Percentiles rank a stretch among this genome's conserved stretches.
Conservation (phyloP, 2,113 vertebrate genomes). For the Solenodon paradoxus region DNA sequence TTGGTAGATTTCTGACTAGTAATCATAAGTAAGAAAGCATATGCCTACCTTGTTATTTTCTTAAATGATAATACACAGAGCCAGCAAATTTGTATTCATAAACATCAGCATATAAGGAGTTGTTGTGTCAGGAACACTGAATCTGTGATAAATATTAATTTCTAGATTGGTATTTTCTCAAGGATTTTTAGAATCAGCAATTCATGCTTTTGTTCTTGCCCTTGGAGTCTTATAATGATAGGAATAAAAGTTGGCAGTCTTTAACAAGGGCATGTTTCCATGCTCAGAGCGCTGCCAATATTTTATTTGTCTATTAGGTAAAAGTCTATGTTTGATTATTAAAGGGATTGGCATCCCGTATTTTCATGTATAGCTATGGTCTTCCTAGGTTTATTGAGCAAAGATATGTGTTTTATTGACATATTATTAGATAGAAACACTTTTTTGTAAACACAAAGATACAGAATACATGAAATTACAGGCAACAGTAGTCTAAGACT, state of each 20-base stretch:
- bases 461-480: not conserved
- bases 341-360: not conserved
- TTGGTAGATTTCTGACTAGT: constrained; percentile 44
- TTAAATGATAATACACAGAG: constrained; percentile 58
- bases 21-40: constrained; percentile 57
- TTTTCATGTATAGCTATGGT: not conserved
- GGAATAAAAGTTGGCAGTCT: constrained; percentile 48
- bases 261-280: constrained; percentile 30
- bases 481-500: not conserved
- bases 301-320: constrained; percentile 47
- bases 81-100: constrained; percentile 74
- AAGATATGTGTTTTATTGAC: not conserved
- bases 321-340: not conserved
- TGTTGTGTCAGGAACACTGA: constrained; percentile 71
- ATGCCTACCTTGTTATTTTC: constrained; percentile 64
- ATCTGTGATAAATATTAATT: constrained; percentile 83
- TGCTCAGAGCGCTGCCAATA: constrained; percentile 25
- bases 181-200: constrained; percentile 68
- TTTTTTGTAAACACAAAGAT: not conserved
- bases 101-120: constrained; percentile 73
- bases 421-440: not conserved
- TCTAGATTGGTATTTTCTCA: constrained; percentile 63
- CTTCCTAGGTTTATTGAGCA: not conserved
- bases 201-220: constrained; percentile 57
- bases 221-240: constrained; percentile 60